Conservation (phyloP, 1,140 invertebrate genomes). For the Fopius arisanus region DNA sequence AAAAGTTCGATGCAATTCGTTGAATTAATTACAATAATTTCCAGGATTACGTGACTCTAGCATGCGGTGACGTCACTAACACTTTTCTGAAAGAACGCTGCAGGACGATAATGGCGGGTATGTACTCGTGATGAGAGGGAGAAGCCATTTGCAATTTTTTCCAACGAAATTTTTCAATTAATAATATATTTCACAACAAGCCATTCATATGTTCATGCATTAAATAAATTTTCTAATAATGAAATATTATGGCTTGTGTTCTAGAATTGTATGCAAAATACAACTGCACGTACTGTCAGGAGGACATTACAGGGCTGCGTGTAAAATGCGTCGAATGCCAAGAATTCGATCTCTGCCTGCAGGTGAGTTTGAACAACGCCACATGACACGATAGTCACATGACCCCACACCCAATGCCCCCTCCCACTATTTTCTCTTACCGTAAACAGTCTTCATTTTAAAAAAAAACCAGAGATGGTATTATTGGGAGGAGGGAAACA, state of each 20-base stretch:
- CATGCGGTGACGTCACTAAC: constrained; percentile 61
- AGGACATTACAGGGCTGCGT: constrained; percentile 84
- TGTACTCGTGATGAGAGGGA: constrained; percentile 39
- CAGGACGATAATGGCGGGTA: constrained; percentile 62
- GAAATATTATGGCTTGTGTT: constrained; percentile 29
- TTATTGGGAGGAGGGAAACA: too few relatives aligned
- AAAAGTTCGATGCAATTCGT: not conserved
- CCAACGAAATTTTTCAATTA: not conserved
- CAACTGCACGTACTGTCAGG: constrained; percentile 90
- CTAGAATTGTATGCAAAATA: constrained; percentile 79
- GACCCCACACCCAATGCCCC: constrained; percentile 8
- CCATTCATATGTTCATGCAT: not conserved
- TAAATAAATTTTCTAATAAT: not conserved
- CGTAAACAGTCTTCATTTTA: too few relatives aligned
- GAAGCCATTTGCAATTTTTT: constrained; percentile 27
- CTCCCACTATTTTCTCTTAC: not conserved
- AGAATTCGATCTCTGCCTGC: constrained; percentile 89
- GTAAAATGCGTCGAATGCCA: constrained; percentile 88
- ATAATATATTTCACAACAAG: not conserved
- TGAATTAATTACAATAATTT: not conserved
- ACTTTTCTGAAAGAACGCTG: constrained; percentile 59
- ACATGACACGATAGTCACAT: constrained; percentile 41
- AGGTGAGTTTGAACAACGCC: constrained; percentile 71
- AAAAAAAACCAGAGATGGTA: too few relatives aligned
- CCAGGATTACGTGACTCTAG: constrained; percentile 27